Percentiles rank a stretch among this genome's conserved stretches.
Conservation (phyloP, 2,888 invertebrate species). For the Napeogenes sylphis region DNA sequence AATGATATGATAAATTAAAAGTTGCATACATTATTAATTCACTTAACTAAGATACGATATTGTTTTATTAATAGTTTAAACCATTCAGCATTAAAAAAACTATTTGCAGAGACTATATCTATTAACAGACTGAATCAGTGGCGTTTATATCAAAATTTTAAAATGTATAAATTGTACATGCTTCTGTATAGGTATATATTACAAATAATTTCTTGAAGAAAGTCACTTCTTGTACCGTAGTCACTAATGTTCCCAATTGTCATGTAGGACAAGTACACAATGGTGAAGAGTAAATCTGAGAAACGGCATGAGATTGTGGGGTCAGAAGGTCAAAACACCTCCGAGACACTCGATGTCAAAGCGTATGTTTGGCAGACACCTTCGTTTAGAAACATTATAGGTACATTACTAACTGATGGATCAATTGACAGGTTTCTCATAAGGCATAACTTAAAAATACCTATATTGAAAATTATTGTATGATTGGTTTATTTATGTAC, state of each 20-base stretch:
- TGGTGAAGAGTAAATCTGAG: conserved; percentile 40
- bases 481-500: background rate
- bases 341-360: conserved; percentile 48
- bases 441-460: background rate
- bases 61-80: too few species aligned
- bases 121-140: too few species aligned
- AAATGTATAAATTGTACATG: too few species aligned
- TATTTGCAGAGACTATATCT: too few species aligned
- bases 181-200: background rate
- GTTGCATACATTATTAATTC: background rate
- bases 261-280: conserved; percentile 26
- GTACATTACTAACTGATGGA: background rate
- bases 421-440: conserved; percentile 12
- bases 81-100: too few species aligned
- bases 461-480: background rate
- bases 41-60: background rate
- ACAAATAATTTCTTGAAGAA: background rate
- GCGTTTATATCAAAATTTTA: too few species aligned
- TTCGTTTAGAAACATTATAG: conserved; percentile 12
- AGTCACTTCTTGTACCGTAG: background rate
- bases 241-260: conserved; percentile 18
- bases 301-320: conserved; percentile 54
- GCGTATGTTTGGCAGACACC: conserved; percentile 42
- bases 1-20: background rate
- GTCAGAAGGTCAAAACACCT: conserved; percentile 60